Evolutionary conservation across 1,140 invertebrate genomes (phyloP), one percentile per base, ranked within the genome.

Genomic region (Akabosia matsudoensis): DNA sequence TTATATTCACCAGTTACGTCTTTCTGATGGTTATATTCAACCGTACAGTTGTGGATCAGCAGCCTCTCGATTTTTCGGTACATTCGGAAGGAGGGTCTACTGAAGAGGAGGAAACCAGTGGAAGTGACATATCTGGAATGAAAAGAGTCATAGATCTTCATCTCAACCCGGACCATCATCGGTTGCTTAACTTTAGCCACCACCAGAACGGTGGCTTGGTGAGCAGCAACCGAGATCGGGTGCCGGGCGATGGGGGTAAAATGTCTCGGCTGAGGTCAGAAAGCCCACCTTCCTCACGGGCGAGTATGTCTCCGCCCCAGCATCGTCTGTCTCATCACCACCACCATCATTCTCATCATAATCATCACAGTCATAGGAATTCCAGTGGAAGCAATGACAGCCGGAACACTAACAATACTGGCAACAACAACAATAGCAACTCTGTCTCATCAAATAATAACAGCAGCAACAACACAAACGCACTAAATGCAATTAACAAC

Each of bases 71-170:
- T 77, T 80, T 80, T 74, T 80, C 79, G 74, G 79, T 75, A 64
- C 54, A 22, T 61, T 14, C 14, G 54, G 54, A 61, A 61, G 54
- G 24, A 24, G 54, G 14, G 14, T 10, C 54, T 14, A 61, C 14
- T 61, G 10, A 22, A 2, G 61, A 67, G 4, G 24, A 30, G 10
- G 61, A 67, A 2, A 30, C 4, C n/a, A 30, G 28, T 10, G 61
- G 61, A 2, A 30, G 61, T 28, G 61, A 22, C 61, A 67, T 22
- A 31, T 67, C 77, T 76, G 77, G 79, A 56, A 80, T 80, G 79
- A 80, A 80, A 80, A 78, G 79, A 79, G 77, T 76, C 37, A 77
- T 80, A 77, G 79, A 80, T 80, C 79, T 78, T 75, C 79, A 80
- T 67, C 79, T 51, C 52, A 74, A 71, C 70, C 74, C 64, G 28